These are phyloP conservation scores for Pocillopora damicornis DNA, from an alignment of 64 coral and sea anemone genomes.

Conservation along the genomic window DNA sequence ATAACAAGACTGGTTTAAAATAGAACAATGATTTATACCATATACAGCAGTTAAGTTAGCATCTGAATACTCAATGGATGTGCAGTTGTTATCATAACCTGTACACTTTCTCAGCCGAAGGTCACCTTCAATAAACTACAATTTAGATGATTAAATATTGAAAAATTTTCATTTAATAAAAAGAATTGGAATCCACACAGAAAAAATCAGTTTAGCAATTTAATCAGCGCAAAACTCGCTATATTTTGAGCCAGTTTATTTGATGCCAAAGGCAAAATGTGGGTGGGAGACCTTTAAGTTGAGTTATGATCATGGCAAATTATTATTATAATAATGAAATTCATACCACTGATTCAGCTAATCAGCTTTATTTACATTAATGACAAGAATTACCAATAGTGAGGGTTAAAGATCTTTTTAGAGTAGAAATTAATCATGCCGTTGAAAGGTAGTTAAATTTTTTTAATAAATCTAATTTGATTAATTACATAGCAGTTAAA, in stretches of 20 bases:
- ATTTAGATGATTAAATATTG: background rate
- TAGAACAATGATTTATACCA: conserved; percentile 51
- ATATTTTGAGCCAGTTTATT: too few relatives aligned
- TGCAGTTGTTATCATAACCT: conserved; percentile 38
- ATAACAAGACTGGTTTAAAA: conserved; percentile 42
- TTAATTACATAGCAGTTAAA: too few relatives aligned
- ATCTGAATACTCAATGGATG: conserved; percentile 20
- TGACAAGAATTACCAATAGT: background rate
- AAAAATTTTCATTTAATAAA: too few relatives aligned
- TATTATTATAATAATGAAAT: background rate
- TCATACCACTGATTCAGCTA: background rate
- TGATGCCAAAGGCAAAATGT: too few relatives aligned
- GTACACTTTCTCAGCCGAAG: conserved; percentile 40
- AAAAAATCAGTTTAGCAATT: too few relatives aligned
- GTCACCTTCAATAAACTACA: conserved; percentile 60
- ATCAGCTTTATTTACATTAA: background rate
- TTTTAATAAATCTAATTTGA: too few relatives aligned
- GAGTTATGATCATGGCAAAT: too few relatives aligned
- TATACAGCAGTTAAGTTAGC: background rate
- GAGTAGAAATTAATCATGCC: too few relatives aligned
- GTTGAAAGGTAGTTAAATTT: too few relatives aligned
- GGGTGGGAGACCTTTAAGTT: too few relatives aligned
- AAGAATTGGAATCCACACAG: too few relatives aligned
- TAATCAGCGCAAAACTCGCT: too few relatives aligned
- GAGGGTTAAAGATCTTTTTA: background rate